A percentile compares a stretch with the other conserved stretches of the same genome.
phyloP scores from a whole-genome alignment of 1,140 invertebrate species.

The Aplysia californica region DNA sequence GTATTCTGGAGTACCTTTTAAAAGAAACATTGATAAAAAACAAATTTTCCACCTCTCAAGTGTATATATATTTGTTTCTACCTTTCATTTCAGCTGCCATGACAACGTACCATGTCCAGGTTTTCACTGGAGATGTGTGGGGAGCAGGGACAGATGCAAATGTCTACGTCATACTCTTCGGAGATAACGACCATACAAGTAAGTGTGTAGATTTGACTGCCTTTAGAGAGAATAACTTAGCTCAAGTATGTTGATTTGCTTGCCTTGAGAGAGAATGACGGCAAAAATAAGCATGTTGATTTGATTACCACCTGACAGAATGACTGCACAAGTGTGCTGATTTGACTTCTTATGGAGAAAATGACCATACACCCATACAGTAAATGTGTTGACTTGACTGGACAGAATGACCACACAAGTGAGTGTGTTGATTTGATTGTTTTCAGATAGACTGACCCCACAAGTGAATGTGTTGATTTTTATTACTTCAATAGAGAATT shows the following conservation, averaged over 20 bases:
- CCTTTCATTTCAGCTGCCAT: constrained; percentile 56
- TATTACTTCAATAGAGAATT: too few relatives aligned
- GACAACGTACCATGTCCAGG: constrained; percentile 64
- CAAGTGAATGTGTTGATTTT: constrained; percentile 41
- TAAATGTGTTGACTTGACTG: too few relatives aligned
- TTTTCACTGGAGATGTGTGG: constrained; percentile 58
- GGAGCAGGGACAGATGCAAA: constrained; percentile 66
- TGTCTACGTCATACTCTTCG: constrained; percentile 63
- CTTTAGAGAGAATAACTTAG: too few relatives aligned
- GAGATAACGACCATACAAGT: constrained; percentile 62
- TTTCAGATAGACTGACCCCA: constrained; percentile 57
- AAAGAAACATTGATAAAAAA: background rate
- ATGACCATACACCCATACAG: background rate
- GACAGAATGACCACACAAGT: background rate
- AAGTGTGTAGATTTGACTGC: too few relatives aligned
- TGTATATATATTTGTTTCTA: background rate
- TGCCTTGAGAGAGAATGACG: too few relatives aligned
- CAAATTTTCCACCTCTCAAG: background rate
- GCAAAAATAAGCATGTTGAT: background rate
- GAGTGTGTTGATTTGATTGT: background rate
- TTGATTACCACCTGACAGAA: background rate
- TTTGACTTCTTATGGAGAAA: background rate
- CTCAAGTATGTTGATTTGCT: too few relatives aligned
- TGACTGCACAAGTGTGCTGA: background rate
- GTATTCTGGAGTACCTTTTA: too few relatives aligned